Percentiles rank a stretch among this genome's conserved stretches.
Evolutionary conservation across 2,797 vertebrate species (phyloP).

Genomic region (Fistularia tabacaria): DNA sequence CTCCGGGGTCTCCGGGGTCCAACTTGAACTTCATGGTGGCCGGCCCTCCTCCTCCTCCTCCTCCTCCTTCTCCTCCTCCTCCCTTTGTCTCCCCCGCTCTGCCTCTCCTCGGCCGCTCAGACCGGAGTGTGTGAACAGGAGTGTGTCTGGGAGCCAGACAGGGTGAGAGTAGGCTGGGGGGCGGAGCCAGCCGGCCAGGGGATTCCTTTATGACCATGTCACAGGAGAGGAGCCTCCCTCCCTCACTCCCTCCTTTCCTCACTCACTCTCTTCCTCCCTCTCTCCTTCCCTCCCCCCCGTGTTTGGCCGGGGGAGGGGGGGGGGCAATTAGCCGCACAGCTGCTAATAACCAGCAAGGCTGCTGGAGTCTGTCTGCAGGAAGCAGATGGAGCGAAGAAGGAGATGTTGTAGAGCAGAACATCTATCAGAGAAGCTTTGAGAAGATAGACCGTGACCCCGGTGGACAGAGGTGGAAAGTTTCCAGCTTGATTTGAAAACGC

Average conservation of each 20-base stretch:
- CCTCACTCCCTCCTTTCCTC: constrained; percentile 25
- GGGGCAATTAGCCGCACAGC: constrained; percentile 73
- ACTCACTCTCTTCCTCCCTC: constrained; percentile 2
- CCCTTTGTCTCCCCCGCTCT: constrained; percentile 19
- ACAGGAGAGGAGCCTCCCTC: constrained; percentile 66
- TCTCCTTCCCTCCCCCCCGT: constrained; percentile 36
- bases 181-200: constrained; percentile 66
- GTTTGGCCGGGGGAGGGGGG: constrained; percentile 65
- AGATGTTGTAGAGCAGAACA: too few species aligned
- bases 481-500: too few species aligned
- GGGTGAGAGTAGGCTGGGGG: constrained; percentile 69
- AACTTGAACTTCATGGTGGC: constrained; percentile 59
- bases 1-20: constrained; percentile 28
- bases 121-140: constrained; percentile 67
- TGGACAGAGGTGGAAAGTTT: too few species aligned
- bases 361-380: constrained; percentile 58
- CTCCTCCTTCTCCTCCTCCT: constrained; percentile 4
- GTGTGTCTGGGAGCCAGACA: constrained; percentile 74
- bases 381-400: constrained; percentile 15
- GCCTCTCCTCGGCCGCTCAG: constrained; percentile 49
- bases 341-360: constrained; percentile 75
- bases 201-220: constrained; percentile 82
- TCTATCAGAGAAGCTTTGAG: too few species aligned
- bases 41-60: constrained; percentile 6
- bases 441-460: too few species aligned